These are phyloP conservation scores for Cryptoprocta ferox DNA, from an alignment of 2,797 vertebrate species.

Conservation along the genomic window DNA sequence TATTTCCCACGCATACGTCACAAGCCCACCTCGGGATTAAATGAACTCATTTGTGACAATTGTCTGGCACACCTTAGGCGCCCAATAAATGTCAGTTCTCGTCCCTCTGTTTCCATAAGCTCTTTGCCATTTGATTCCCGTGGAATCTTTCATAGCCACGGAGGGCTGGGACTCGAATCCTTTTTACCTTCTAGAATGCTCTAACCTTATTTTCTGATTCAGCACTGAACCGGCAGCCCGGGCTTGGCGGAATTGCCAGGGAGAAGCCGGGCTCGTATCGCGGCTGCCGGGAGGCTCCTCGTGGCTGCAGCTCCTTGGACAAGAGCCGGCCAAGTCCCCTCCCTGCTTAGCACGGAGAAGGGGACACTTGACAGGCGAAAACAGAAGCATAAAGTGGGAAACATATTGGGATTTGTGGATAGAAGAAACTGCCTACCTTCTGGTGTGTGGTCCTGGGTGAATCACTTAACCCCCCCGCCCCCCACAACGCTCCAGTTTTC, in stretches of 20 bases:
- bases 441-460: not conserved
- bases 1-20: slow-evolving; percentile 54
- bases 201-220: slow-evolving; percentile 80
- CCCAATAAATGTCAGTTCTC: slow-evolving; percentile 57
- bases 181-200: slow-evolving; percentile 63
- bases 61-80: not conserved
- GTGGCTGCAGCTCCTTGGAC: fast-evolving
- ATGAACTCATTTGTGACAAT: slow-evolving; percentile 60
- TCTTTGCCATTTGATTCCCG: not conserved
- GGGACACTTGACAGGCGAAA: not conserved
- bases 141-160: not conserved
- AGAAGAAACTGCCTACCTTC: not conserved
- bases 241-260: not conserved
- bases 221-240: slow-evolving; percentile 46
- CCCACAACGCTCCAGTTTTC: not conserved
- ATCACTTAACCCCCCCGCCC: not conserved
- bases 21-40: slow-evolving; percentile 67
- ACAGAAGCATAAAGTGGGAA: not conserved
- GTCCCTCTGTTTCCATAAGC: not conserved
- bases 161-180: not conserved
- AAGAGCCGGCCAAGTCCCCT: fast-evolving
- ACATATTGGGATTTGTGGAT: not conserved
- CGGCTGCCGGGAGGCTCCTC: fast-evolving
- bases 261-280: not conserved
- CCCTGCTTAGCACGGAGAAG: fast-evolving